Evolutionary conservation across 2,113 vertebrate genomes (phyloP).

Genomic region (Petroica traversi): DNA sequence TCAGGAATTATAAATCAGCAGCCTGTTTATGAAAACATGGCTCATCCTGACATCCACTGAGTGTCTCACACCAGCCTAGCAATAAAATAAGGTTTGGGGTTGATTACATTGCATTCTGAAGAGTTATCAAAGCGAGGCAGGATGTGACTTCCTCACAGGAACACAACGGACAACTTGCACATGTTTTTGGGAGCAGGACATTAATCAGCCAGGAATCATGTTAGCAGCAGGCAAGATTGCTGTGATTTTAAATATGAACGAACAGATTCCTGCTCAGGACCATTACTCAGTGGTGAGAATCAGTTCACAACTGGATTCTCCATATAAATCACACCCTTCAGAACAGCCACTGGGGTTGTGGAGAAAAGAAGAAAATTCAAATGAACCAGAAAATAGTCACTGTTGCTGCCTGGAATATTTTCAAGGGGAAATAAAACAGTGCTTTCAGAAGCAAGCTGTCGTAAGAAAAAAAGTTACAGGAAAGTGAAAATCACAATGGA

Average conservation of each 20-base stretch:
- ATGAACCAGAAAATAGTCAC: not conserved
- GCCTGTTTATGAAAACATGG: conserved; percentile 5
- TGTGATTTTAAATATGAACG: not conserved
- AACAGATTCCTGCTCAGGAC: not conserved
- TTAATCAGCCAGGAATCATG: conserved; percentile 15
- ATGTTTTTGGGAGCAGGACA: not conserved
- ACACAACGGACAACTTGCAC: conserved; percentile 15
- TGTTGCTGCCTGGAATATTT: not conserved
- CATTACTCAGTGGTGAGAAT: not conserved
- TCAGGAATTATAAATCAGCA: conserved; percentile 41
- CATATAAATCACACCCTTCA: not conserved
- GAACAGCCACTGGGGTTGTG: not conserved
- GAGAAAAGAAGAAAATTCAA: not conserved
- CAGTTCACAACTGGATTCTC: not conserved
- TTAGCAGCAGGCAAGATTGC: conserved; percentile 15
- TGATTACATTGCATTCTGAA: not conserved
- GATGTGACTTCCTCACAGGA: not conserved
- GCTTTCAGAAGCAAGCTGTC: not conserved
- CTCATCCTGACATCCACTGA: not conserved
- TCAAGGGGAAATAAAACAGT: not conserved
- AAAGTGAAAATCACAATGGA: not conserved
- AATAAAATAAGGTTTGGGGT: conserved; percentile 30
- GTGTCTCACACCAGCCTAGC: conserved; percentile 1
- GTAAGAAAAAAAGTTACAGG: not conserved
- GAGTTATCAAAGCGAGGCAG: conserved; percentile 48